Base-by-base conservation (phyloP, 2,797 vertebrate species). In the Clarias pachynema region DNA sequence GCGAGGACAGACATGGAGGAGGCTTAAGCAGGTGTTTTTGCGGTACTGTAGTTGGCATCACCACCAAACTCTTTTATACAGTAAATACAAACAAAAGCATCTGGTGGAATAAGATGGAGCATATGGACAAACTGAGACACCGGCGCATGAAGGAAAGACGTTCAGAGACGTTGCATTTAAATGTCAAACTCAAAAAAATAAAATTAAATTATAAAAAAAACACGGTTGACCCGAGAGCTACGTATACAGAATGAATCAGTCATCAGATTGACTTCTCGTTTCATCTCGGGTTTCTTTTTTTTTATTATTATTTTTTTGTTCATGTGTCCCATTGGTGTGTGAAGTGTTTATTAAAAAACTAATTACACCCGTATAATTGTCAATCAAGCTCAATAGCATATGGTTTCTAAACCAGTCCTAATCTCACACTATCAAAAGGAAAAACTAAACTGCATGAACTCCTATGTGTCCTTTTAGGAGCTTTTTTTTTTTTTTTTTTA, bases 101-200 rank as follows among this genome's bases (percentile, higher is more conserved):
- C 31, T 62, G 24, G 2, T 2, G 15, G 70, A 82, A 79, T 74
- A 63, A 82, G 53, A 75, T 31, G 60, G 34, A n/a, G 44, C 26
- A 16, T 84, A 80, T 70, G 81, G 79, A 83, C 81, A 81, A 65
- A 84, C 49, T 18, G 62, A 78, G 40, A 86, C 3, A 24, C 29
- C 44, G 14, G 53, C 29, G 59, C 56, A 74, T 73, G 77, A 63
- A 89, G 74, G n/a, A 26, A 65, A 79, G 44, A 88, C 83, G 37
- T 85, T 75, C n/a, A 15, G 80, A 81, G 85, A 81, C 31, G 85
- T 78, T 65, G 56, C 79, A 78, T 88, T 78, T 75, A 84, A 88
- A 89, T 82, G 78, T 82, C 81, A 87, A 62, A 49, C 56, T 73
- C 44, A 15, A 69, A 68, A 77, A 82, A 73, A 34, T 56, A 37